Evolutionary conservation across 2,113 vertebrate species (phyloP), one percentile per base, ranked within the genome.

Genomic region (Ammodytes dubius): DNA sequence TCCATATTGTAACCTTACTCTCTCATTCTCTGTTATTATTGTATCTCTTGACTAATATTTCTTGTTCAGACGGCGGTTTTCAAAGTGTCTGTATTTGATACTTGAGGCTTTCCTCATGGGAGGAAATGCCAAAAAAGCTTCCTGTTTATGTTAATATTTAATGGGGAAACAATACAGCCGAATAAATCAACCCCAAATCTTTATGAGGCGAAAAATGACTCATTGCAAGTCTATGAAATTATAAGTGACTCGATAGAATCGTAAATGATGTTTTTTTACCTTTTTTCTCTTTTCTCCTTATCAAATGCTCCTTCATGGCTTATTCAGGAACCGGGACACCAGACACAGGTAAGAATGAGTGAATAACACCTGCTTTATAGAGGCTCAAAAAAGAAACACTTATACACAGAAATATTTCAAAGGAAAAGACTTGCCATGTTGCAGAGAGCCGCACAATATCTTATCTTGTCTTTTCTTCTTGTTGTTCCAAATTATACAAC

Each of bases 281-380:
- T 53, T 1, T 27, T 27, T 27, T 85, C 65, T 81, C 14, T 83
- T 80, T 69, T 86, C 70, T 83, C 65, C 83, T 83, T 91, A 91
- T 70, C 83, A 74, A 86, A 87, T 3, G n/a, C 77, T 81, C 75
- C 64, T 71, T 50, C 19, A 60, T 83, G 84, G 84, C 72, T 73
- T 68, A 10, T 82, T 77, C 27, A 99, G 98, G 94, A 99, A 99
- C 90, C 96, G 98, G 94, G 98, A 99, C 90, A 98, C 97, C 83
- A 96, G 98, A 89, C 98, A 99, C 95, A 99, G 98, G 98, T 99
- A 95, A 95, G 97, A 92, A 85, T 7, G 69, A 45, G 59, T 85
- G 60, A 90, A 90, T 83, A 78, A 67, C 63, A 76, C 69, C 65
- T 56, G 19, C 67, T 81, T 45, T 72, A 59, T 70, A 50, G 49